Evolutionary conservation across 1,140 invertebrate genomes (phyloP).

Genomic region (Drosophila hydei): DNA sequence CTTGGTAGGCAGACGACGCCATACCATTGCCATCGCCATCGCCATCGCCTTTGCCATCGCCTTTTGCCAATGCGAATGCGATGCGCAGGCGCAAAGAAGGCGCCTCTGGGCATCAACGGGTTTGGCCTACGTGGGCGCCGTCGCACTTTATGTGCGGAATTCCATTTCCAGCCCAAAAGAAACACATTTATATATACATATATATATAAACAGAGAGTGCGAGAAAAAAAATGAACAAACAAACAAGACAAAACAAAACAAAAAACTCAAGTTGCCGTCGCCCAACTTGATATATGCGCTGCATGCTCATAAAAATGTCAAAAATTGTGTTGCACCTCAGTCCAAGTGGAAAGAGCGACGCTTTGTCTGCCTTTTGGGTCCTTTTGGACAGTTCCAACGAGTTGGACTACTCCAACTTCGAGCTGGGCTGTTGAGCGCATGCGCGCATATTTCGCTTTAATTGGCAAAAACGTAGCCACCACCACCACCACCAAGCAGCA

Average conservation of each 20-base stretch:
- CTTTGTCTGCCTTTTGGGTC: slow-evolving; percentile 62
- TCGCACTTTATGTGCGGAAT: slow-evolving; percentile 69
- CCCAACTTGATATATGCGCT: slow-evolving; percentile 83
- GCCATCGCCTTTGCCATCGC: slow-evolving; percentile 11
- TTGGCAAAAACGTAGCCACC: slow-evolving; percentile 70
- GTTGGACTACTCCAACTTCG: slow-evolving; percentile 23
- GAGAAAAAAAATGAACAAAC: slow-evolving; percentile 21
- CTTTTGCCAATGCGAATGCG: slow-evolving; percentile 17
- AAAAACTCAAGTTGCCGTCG: slow-evolving; percentile 45
- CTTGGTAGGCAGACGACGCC: slow-evolving; percentile 73
- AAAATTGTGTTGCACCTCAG: slow-evolving; percentile 63
- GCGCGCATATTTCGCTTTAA: slow-evolving; percentile 81
- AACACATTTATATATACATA: neutral
- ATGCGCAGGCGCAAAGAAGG: slow-evolving; percentile 77
- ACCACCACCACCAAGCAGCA: slow-evolving; percentile 24
- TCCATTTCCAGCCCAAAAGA: slow-evolving; percentile 41
- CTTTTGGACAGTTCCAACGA: slow-evolving; percentile 15
- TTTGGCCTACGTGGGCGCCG: slow-evolving; percentile 78
- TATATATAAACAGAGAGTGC: slow-evolving; percentile 1
- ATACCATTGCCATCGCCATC: slow-evolving; percentile 42
- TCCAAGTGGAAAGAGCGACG: slow-evolving; percentile 38
- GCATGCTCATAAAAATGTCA: slow-evolving; percentile 83
- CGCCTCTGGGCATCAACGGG: slow-evolving; percentile 68
- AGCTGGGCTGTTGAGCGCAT: slow-evolving; percentile 57
- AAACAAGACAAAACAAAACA: slow-evolving; percentile 43